Base-by-base conservation (phyloP, 2,888 invertebrate species). In the Pheosia gnoma region DNA sequence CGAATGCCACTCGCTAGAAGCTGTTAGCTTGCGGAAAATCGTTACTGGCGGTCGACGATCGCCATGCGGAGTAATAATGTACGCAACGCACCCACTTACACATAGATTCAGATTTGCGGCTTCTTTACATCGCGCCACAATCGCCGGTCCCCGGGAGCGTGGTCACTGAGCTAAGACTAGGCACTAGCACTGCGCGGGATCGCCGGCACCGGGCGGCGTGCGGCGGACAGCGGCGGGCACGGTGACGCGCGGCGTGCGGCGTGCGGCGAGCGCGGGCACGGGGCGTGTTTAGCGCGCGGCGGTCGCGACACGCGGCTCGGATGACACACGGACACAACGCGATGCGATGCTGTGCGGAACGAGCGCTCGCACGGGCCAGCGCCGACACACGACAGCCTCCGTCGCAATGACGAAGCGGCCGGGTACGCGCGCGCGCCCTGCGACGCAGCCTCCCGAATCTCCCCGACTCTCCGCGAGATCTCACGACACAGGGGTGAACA, bases 141-240 rank as follows among this genome's bases (percentile, higher is more conserved):
- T 79, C 94, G 97, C 82, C 96, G 97, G 80, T 95, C 96, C 78
- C 96, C 96, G 90, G 95, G 94, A 86, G 85, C 83, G 93, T 94
- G 81, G 94, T 94, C 95, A 89, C 94, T 93, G 78, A 95, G 94
- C 75, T 94, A 94, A 81, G 94, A 84, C 89, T 94, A 85, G 70
- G 90, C 58, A 59, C 66, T 62, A 66, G 70, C 63, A 59, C 68
- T 67, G 72, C 63, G 66, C 73, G 67, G 13, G 55, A 39, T 39
- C 38, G 39, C 38, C 11, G 38, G 13, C n/a, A 55, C 55, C 68
- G 68, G 72, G 56, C 65, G 66, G 59, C 61, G 63, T 51, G 65
- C 37, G 10, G 43, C 39, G 43, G 41, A 64, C 68, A 38, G 43
- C 39, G 25, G 66, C 73, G 67, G 39, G 55, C 8, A 8, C 38